Percentiles rank a stretch among this genome's conserved stretches.
Evolutionary conservation across 2,113 vertebrate species (phyloP).

Genomic region (Caracal caracal): DNA sequence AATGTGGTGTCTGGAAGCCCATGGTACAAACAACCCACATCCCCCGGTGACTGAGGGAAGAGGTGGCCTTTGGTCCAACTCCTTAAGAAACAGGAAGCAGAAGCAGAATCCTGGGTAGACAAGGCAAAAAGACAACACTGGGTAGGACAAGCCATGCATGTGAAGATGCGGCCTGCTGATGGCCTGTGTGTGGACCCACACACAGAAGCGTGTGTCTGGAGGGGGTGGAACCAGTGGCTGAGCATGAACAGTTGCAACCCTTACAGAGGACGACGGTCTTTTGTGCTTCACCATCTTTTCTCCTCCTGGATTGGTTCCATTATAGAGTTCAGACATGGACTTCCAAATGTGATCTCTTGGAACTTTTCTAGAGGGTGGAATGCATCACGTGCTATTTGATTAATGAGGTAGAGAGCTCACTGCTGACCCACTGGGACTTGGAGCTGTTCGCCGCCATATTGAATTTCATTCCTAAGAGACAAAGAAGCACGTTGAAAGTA

Average conservation of each 20-base stretch:
- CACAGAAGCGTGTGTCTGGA: rapidly evolving
- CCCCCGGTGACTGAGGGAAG: background rate
- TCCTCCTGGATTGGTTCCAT: background rate
- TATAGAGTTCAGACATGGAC: rapidly evolving
- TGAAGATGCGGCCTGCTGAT: rapidly evolving
- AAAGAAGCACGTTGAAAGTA: background rate
- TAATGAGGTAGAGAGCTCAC: background rate
- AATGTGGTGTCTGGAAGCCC: rapidly evolving
- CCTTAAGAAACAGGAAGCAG: background rate
- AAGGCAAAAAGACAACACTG: background rate
- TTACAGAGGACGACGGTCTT: rapidly evolving
- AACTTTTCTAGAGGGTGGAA: background rate
- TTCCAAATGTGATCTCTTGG: rapidly evolving
- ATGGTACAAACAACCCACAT: rapidly evolving
- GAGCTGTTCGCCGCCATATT: background rate
- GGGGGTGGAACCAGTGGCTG: rapidly evolving
- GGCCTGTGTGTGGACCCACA: rapidly evolving
- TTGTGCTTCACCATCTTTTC: background rate
- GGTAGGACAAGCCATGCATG: rapidly evolving
- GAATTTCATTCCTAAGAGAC: background rate
- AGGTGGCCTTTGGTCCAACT: background rate
- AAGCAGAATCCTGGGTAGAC: rapidly evolving
- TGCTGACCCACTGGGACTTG: background rate
- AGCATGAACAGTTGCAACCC: background rate
- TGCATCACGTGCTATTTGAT: background rate